Base-by-base conservation (phyloP, 2,113 vertebrate species). In the Nematolebias whitei region DNA sequence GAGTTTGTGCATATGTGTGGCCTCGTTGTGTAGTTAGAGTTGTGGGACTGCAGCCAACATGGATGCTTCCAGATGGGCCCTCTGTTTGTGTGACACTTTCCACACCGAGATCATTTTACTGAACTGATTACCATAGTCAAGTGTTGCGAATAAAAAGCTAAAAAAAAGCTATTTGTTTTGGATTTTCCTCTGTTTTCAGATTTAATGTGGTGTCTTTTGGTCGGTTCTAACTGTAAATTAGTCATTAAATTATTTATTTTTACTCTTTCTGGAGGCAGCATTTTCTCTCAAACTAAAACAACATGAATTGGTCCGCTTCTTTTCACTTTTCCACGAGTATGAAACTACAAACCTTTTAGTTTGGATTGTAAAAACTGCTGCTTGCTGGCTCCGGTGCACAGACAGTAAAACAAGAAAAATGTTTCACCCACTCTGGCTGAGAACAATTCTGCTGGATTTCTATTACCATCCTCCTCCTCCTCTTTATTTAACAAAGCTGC, bases 401-500 rank as follows among this genome's bases (percentile, higher is more conserved):
- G 76, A 75, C 76, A 71, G 62, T 85, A 82, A 83, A 83, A 71
- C 61, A 72, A 85, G 78, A 83, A 74, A 78, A 85, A 88, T 67
- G 76, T 78, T 86, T 85, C 79, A 84, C 67, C 77, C 81, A 74
- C 82, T 82, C 71, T 60, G 73, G 64, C 82, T 80, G 68, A 32
- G 70, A 85, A 86, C 88, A 86, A 87, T 88, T 87, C 84, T 67
- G 71, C 70, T 70, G 81, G 73, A 73, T 87, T 90, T 73, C 77
- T 88, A 88, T 89, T 84, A 91, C 59, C 75, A 66, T 75, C 78
- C 63, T 74, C 80, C 79, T 68, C 79, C 69, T 68, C 74, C 74
- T 81, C 69, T 68, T 78, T 78, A 79, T 80, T 87, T 83, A 87
- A 88, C 87, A 87, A 85, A 79, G 88, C 88, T 72, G 80, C 80